Evolutionary conservation across 2,888 invertebrate species (phyloP).

Genomic region (Lochmaea crataegi): DNA sequence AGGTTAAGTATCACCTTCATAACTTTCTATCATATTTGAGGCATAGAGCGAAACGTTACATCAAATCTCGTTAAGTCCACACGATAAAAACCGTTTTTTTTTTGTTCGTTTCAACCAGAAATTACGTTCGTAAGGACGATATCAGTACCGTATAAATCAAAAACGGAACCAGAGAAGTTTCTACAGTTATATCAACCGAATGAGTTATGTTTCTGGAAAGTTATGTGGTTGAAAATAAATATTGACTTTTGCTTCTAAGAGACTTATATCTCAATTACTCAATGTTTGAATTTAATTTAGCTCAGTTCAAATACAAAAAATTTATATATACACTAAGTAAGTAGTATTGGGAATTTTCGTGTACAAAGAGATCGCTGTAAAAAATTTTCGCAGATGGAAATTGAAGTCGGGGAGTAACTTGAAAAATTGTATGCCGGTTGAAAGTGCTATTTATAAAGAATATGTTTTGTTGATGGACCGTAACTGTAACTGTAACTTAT

Average conservation of each 20-base stretch:
- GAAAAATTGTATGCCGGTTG: too few relatives aligned
- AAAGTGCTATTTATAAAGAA: too few relatives aligned
- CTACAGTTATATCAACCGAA: constrained; percentile 32
- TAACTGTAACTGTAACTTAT: too few relatives aligned
- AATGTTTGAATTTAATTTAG: constrained; percentile 28
- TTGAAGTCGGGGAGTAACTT: too few relatives aligned
- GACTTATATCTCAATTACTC: constrained; percentile 19
- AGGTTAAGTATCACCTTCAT: constrained; percentile 12
- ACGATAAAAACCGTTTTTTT: constrained; percentile 16
- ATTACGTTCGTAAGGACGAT: constrained; percentile 33
- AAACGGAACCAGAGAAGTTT: constrained; percentile 28
- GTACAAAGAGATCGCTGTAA: too few relatives aligned
- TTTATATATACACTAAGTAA: too few relatives aligned
- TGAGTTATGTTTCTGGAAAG: constrained; percentile 31
- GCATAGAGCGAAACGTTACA: constrained; percentile 17
- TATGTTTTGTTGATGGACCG: too few relatives aligned
- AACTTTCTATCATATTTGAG: constrained; percentile 16
- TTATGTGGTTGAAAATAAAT: constrained; percentile 31
- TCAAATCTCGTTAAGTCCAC: constrained; percentile 25
- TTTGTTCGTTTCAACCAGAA: constrained; percentile 29
- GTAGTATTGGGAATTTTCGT: too few relatives aligned
- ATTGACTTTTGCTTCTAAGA: constrained; percentile 25
- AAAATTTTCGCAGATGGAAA: too few relatives aligned
- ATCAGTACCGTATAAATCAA: constrained; percentile 32
- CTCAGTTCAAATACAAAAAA: not conserved